These are phyloP conservation scores for Drosophila chauvacae DNA, from an alignment of 1,140 invertebrate genomes.

Conservation along the genomic window DNA sequence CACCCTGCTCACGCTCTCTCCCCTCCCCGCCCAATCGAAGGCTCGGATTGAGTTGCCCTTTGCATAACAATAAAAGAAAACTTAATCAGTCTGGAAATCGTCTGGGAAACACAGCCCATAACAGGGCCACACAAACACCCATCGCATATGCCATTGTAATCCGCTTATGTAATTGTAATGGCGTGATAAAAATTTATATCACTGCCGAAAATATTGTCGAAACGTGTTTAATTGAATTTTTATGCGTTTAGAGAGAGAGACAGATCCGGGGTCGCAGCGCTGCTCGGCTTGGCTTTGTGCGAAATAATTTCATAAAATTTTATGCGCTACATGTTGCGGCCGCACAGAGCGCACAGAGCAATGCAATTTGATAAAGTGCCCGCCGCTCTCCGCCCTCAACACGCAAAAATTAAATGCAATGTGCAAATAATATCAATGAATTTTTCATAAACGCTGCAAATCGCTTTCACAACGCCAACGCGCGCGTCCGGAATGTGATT, in stretches of 20 bases:
- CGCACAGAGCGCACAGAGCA: slow-evolving; percentile 2
- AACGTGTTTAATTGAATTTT: slow-evolving; percentile 83
- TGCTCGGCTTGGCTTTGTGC: slow-evolving; percentile 9
- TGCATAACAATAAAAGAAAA: slow-evolving; percentile 75
- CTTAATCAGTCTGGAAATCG: slow-evolving; percentile 79
- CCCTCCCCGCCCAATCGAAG: slow-evolving; percentile 13
- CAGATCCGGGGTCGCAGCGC: slow-evolving; percentile 9
- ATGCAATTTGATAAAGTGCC: slow-evolving; percentile 62
- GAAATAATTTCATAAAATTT: slow-evolving; percentile 79
- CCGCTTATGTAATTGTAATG: slow-evolving; percentile 80
- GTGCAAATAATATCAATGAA: slow-evolving; percentile 63
- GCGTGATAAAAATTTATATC: slow-evolving; percentile 80
- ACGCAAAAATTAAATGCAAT: slow-evolving; percentile 41
- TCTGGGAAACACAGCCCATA: slow-evolving; percentile 40
- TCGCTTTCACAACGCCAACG: slow-evolving; percentile 33
- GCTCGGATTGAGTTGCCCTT: slow-evolving; percentile 30
- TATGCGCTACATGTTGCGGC: slow-evolving; percentile 52
- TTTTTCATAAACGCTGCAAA: slow-evolving; percentile 57
- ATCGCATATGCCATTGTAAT: slow-evolving; percentile 54
- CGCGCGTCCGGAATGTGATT: slow-evolving; percentile 27
- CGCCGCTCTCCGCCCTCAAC: slow-evolving; percentile 5
- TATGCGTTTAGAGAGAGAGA: slow-evolving; percentile 56
- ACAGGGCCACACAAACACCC: neutral
- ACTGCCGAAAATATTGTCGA: slow-evolving; percentile 76
- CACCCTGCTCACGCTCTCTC: neutral